Base-by-base conservation (phyloP, 1,140 invertebrate genomes). In the Brachystomella parvula region DNA sequence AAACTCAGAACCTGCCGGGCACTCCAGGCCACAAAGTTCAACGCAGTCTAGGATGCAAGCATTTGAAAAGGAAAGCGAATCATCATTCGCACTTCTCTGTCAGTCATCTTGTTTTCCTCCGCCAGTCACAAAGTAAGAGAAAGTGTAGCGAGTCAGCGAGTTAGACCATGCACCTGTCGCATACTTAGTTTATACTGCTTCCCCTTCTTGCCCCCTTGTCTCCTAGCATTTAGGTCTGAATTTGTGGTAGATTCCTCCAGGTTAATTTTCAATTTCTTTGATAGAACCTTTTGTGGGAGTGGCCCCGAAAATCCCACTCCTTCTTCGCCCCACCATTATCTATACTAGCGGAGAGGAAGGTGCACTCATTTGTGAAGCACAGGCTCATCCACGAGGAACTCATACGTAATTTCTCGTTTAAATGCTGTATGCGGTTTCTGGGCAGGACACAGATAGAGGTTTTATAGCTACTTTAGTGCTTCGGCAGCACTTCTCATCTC, bases 1-100 rank as follows among this genome's bases (percentile, higher is more conserved):
- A 26, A 60, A 30, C 32, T 17, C 56, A 89, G 87, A 88, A 77
- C 86, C 87, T 65, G 82, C 88, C 70, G 86, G 85, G 76, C 83
- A 82, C 58, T 87, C 87, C 63, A 82, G 84, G 44, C 89, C 89
- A 26, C 87, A 87, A 78, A 83, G 90, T 76, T 87, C 86, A 47
- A 83, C 82, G 68, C 76, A 71, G 71, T 47, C 69, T 32, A 68
- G 67, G 47, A 65, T 59, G 26, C 78, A 77, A 69, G 74, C 77
- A 15, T 78, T 79, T 69, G 76, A 79, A 63, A 79, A 78, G 72
- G 76, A 78, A 33, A 72, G 78, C 75, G 66, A 72, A 47, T 75
- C 74, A 67, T 82, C 79, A 68, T 76, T 81, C 64, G 83, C 87
- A 69, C 79, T 92, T 65, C 80, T 87, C 49, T 89, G 87, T 77